Conservation (phyloP, 1,140 invertebrate genomes). For the Zaprionus vittiger region DNA sequence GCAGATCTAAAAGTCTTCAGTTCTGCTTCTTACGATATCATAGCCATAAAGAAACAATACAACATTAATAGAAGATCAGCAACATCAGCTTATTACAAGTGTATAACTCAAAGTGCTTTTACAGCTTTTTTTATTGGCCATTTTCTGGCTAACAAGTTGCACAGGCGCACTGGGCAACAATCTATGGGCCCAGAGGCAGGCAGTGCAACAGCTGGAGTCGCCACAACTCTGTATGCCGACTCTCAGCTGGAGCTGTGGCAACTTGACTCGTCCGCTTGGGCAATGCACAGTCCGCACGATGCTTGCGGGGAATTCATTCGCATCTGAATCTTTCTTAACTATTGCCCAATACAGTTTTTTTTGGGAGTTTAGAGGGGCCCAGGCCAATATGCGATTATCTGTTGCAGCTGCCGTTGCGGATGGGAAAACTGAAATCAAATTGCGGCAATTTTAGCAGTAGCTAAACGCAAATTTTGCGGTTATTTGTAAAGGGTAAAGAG, state of each 20-base stretch:
- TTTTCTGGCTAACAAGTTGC: slow-evolving; percentile 72
- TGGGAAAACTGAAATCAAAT: slow-evolving; percentile 58
- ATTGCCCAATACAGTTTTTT: slow-evolving; percentile 62
- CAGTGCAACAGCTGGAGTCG: slow-evolving; percentile 18
- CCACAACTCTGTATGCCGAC: neutral
- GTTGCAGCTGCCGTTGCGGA: slow-evolving; percentile 37
- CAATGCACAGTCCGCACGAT: slow-evolving; percentile 27
- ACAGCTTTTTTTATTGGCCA: slow-evolving; percentile 36
- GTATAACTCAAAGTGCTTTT: slow-evolving; percentile 23
- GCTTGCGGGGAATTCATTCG: slow-evolving; percentile 65
- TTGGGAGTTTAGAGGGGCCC: neutral
- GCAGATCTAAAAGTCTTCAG: neutral
- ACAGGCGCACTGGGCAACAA: slow-evolving; percentile 18
- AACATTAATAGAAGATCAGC: neutral
- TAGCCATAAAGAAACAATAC: neutral
- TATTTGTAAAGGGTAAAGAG: neutral
- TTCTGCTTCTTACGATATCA: neutral
- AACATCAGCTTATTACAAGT: slow-evolving; percentile 12
- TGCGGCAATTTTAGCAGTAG: slow-evolving; percentile 58
- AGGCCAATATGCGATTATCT: slow-evolving; percentile 57
- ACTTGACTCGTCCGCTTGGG: slow-evolving; percentile 41
- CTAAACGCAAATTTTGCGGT: slow-evolving; percentile 39
- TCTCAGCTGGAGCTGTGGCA: slow-evolving; percentile 13
- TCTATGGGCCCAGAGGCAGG: slow-evolving; percentile 37
- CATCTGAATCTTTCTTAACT: slow-evolving; percentile 80